Percentiles rank a stretch among this genome's conserved stretches.
These are phyloP conservation scores for Microcebus murinus DNA, from an alignment of 2,113 vertebrate genomes.

Conservation along the genomic window DNA sequence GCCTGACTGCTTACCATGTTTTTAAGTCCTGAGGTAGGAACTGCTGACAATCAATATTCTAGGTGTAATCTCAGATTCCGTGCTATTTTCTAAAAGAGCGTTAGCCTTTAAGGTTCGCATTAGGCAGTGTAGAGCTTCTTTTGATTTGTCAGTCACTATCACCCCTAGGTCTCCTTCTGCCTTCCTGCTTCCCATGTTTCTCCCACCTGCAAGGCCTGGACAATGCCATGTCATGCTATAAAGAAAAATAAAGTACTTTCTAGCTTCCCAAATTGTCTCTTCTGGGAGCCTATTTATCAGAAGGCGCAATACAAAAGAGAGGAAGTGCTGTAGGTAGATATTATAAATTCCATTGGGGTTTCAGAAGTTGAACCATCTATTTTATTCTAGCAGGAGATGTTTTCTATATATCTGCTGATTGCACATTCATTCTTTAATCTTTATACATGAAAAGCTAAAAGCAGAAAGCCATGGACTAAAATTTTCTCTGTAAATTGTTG, in stretches of 20 bases:
- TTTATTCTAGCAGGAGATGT: slow-evolving; percentile 71
- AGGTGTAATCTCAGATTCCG: slow-evolving; percentile 41
- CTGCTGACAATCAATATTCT: slow-evolving; percentile 55
- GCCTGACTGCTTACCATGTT: neutral
- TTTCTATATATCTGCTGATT: slow-evolving; percentile 80
- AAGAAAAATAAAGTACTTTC: slow-evolving; percentile 75
- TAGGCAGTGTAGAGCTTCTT: neutral
- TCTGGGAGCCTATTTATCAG: slow-evolving; percentile 77
- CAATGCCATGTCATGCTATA: slow-evolving; percentile 50
- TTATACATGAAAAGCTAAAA: slow-evolving; percentile 77
- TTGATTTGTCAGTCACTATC: slow-evolving; percentile 59
- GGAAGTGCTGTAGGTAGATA: slow-evolving; percentile 71
- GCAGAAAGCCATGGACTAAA: slow-evolving; percentile 54
- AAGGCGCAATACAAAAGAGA: slow-evolving; percentile 69
- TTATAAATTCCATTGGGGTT: slow-evolving; percentile 73
- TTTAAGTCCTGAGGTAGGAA: slow-evolving; percentile 20
- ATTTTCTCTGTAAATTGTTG: slow-evolving; percentile 79
- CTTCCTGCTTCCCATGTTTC: slow-evolving; percentile 31
- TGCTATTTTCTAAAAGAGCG: slow-evolving; percentile 52
- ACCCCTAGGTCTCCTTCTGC: neutral
- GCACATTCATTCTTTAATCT: slow-evolving; percentile 81
- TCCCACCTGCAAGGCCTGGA: slow-evolving; percentile 57
- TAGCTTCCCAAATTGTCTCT: slow-evolving; percentile 73
- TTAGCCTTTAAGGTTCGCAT: slow-evolving; percentile 34
- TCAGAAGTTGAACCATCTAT: slow-evolving; percentile 76